phyloP scores from a whole-genome alignment of 2,888 invertebrate genomes.

The Leptinotarsa haldemani region DNA sequence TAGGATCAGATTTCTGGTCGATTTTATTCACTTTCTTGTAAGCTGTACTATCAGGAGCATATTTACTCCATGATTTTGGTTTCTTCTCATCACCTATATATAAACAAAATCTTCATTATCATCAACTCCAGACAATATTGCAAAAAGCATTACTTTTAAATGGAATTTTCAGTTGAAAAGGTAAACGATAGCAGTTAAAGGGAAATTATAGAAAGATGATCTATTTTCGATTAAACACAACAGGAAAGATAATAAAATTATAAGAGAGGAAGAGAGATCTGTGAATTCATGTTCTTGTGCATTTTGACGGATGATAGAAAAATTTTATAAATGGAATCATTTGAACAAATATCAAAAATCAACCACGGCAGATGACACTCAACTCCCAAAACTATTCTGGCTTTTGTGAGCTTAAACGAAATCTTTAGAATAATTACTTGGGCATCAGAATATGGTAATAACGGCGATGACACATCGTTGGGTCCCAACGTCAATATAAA shows the following conservation, averaged over 20 bases:
- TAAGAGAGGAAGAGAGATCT: no score
- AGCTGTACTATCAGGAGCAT: conserved; percentile 81
- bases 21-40: conserved; percentile 68
- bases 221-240: no score
- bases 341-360: conserved; percentile 21
- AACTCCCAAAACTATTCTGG: neutral
- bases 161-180: no score
- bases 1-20: conserved; percentile 49
- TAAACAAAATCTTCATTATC: neutral
- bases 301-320: neutral
- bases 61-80: conserved; percentile 94
- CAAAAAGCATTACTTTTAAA: neutral
- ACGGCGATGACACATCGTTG: no score
- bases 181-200: no score
- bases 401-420: no score
- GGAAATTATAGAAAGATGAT: no score
- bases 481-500: no score
- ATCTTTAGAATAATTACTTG: no score
- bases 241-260: no score
- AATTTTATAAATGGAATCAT: neutral
- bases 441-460: no score
- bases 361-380: neutral
- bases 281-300: no score
- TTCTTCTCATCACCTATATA: conserved; percentile 73
- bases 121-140: neutral